A percentile compares a stretch with the other conserved stretches of the same genome.
These are phyloP conservation scores for Trissonchulus latispiculum DNA, from an alignment of 2,888 invertebrate species.

Conservation along the genomic window DNA sequence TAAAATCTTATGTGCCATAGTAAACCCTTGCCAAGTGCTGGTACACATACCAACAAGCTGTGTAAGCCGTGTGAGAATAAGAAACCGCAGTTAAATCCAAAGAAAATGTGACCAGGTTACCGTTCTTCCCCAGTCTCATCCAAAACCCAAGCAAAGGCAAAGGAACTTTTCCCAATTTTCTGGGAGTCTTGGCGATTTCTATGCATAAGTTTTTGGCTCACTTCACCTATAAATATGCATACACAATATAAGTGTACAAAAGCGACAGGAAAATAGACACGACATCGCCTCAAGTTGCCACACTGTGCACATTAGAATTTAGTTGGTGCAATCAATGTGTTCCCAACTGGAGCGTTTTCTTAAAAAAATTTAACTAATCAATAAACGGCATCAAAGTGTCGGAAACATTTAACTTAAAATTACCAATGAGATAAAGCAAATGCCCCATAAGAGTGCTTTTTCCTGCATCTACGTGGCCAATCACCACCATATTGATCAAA, in stretches of 20 bases:
- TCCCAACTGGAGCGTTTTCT: too few relatives aligned
- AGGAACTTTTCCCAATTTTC: conserved; percentile 92
- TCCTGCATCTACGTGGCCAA: conserved; percentile 90
- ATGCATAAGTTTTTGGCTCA: conserved; percentile 76
- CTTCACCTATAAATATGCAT: conserved; percentile 51
- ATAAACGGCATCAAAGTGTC: too few relatives aligned
- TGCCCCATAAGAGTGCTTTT: conserved; percentile 96
- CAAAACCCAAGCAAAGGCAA: conserved; percentile 88
- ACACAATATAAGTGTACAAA: neutral
- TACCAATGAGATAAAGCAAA: conserved; percentile 58
- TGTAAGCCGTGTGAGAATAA: too few relatives aligned
- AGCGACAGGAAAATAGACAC: conserved; percentile 31
- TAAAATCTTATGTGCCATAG: too few relatives aligned
- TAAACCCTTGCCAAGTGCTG: too few relatives aligned
- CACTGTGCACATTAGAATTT: too few relatives aligned
- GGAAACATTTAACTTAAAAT: too few relatives aligned
- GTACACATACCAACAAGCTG: too few relatives aligned
- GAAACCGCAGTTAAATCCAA: too few relatives aligned
- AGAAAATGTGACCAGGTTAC: conserved; percentile 41
- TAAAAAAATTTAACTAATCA: too few relatives aligned
- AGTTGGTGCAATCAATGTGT: too few relatives aligned
- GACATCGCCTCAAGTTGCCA: too few relatives aligned
- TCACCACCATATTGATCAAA: conserved; percentile 41
- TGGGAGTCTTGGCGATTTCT: conserved; percentile 95
- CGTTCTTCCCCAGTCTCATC: conserved; percentile 97